phyloP scores from a whole-genome alignment of 2,113 vertebrate species.

The Mus spicilegus region DNA sequence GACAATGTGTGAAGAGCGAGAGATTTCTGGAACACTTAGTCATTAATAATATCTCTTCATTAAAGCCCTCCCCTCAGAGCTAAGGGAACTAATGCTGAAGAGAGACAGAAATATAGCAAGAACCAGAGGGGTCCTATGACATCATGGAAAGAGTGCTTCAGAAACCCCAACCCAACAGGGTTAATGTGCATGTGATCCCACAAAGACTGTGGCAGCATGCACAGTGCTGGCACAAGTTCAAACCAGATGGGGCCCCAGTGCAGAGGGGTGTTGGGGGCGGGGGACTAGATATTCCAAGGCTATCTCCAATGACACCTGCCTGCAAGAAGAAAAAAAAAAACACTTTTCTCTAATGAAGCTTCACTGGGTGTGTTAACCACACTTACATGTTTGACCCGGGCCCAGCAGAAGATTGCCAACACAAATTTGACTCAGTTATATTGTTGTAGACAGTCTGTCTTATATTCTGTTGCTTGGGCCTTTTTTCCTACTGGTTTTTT shows the following conservation, averaged over 20 bases:
- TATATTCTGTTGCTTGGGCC: neutral
- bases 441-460: neutral
- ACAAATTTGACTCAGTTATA: neutral
- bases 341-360: neutral
- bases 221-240: neutral
- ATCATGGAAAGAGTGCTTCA: neutral
- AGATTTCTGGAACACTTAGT: neutral
- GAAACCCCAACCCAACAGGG: neutral
- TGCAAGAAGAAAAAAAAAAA: neutral
- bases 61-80: neutral
- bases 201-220: neutral
- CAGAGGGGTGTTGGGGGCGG: no score
- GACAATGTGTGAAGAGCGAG: neutral
- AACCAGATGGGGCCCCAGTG: neutral
- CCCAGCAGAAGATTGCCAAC: neutral
- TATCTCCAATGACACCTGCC: neutral
- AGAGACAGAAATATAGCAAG: neutral
- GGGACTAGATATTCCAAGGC: neutral
- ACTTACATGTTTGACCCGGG: neutral
- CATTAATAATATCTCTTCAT: neutral
- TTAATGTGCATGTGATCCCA: neutral
- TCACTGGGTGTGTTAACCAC: neutral
- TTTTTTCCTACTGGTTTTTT: neutral
- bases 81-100: neutral
- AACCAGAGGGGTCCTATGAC: neutral